phyloP scores from a whole-genome alignment of 2,888 invertebrate genomes.

The Standfussiana lucernea region DNA sequence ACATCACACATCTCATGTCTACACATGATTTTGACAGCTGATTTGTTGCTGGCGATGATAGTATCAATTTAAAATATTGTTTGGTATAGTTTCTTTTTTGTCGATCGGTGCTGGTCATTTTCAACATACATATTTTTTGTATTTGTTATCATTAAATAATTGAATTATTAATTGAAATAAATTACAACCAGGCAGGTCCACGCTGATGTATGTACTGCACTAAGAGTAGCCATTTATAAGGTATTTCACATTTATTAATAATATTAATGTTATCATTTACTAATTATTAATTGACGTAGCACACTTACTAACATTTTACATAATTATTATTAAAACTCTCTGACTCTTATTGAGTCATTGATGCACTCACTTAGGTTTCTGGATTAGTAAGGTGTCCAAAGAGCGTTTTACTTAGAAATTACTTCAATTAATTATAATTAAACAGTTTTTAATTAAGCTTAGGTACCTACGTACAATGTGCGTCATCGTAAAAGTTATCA shows the following conservation, averaged over 20 bases:
- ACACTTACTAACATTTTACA: background rate
- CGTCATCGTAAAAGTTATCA: conserved; percentile 30
- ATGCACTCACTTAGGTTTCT: background rate
- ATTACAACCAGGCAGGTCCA: background rate
- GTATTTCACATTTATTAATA: background rate
- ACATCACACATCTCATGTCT: background rate
- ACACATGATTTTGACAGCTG: background rate
- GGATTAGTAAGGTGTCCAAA: conserved; percentile 12
- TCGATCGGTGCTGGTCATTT: background rate
- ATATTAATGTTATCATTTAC: background rate
- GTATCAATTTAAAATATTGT: background rate
- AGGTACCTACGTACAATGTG: background rate
- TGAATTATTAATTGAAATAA: background rate
- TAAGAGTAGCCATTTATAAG: background rate
- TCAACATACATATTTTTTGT: background rate
- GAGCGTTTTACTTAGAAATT: conserved; percentile 7
- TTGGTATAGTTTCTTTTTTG: background rate
- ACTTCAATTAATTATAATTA: background rate
- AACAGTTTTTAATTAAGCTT: background rate
- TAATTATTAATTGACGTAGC: background rate
- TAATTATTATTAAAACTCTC: conserved; percentile 13
- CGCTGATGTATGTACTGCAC: background rate
- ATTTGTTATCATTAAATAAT: background rate
- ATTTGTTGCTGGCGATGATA: background rate
- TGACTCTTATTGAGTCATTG: conserved; percentile 10